Base-by-base conservation (phyloP, 2,888 invertebrate genomes). In the Fragum fragum region DNA sequence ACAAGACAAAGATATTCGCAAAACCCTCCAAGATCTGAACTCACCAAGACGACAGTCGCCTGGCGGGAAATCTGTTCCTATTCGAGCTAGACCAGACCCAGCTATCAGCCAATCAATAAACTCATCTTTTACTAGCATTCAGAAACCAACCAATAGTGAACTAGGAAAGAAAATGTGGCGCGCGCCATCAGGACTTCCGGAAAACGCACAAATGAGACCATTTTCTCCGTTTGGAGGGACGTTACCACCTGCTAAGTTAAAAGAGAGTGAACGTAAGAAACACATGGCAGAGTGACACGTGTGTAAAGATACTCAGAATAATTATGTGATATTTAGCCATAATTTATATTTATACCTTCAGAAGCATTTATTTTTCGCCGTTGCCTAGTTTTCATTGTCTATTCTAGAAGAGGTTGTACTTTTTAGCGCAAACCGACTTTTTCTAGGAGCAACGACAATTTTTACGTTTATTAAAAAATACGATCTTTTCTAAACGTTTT, bases 221-320 rank as follows among this genome's bases (percentile, higher is more conserved):
- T 89, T 89, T 76, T 89, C 89, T 1, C 89, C 89, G 26, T 89
- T 89, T 73, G 89, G 89, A n/a, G 89, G 89, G 23, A 89, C 89
- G 6, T 57, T 89, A 36, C 89, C 89, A 26, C 87, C 89, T 18
- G 81, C 89, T 7, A 88, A 88, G 76, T 87, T 89, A 18, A 83
- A 81, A 26, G 87, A 88, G 71, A 85, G 86, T 57, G 78, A 82
- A 47, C 81, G 86, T 39, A 76, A 74, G 69, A 73, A 36, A 47
- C 66, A 66, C 21, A 42, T 42, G 66, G n/a, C 42, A n/a, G 66
- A 66, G 47, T 66, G 42, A 66, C 9, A 3, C 16, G 6, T 47
- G 5, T n/a, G 26, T 9, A n/a, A 42, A 42, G 42, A 61, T 66
- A 42, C 39, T 42, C 39, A 42, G 9, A 66, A 18, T 23, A 18